A percentile compares a stretch with the other conserved stretches of the same genome.
Conservation (phyloP, 1,140 invertebrate genomes). For the Drosophila dunni region DNA sequence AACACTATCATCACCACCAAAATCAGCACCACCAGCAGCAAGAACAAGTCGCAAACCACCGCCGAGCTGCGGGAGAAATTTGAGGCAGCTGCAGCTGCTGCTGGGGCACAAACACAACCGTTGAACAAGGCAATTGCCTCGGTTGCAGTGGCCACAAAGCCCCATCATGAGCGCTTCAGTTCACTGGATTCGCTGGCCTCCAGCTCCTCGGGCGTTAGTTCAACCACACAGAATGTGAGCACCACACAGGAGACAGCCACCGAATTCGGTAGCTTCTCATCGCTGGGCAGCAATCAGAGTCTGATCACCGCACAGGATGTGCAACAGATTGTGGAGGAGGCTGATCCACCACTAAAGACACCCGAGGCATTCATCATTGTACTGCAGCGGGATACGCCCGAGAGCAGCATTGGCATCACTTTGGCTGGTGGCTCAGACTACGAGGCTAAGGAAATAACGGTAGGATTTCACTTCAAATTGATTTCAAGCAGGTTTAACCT, state of each 20-base stretch:
- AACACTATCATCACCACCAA: neutral
- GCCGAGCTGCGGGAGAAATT: conserved; percentile 81
- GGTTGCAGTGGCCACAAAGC: conserved; percentile 29
- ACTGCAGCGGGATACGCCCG: conserved; percentile 85
- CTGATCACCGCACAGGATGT: conserved; percentile 84
- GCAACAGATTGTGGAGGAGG: conserved; percentile 84
- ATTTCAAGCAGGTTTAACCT: neutral
- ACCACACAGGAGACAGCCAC: conserved; percentile 80
- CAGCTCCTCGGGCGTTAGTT: conserved; percentile 82
- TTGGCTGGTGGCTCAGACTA: conserved; percentile 94
- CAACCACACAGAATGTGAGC: conserved; percentile 78
- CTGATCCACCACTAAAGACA: conserved; percentile 81
- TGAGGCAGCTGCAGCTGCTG: conserved; percentile 54
- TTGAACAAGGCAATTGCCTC: conserved; percentile 40
- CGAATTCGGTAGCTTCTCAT: conserved; percentile 83
- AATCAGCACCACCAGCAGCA: neutral
- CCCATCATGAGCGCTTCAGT: conserved; percentile 82
- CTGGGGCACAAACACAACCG: conserved; percentile 34
- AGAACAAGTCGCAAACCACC: conserved; percentile 61
- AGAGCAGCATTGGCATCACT: conserved; percentile 93
- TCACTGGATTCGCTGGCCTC: conserved; percentile 82
- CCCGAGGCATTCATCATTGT: conserved; percentile 84
- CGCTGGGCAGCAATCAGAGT: conserved; percentile 84
- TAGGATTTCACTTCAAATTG: conserved; percentile 84
- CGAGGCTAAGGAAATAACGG: conserved; percentile 95